Evolutionary conservation across 1,140 invertebrate genomes (phyloP), one percentile per base, ranked within the genome.

Genomic region (Heliconius melpomene): DNA sequence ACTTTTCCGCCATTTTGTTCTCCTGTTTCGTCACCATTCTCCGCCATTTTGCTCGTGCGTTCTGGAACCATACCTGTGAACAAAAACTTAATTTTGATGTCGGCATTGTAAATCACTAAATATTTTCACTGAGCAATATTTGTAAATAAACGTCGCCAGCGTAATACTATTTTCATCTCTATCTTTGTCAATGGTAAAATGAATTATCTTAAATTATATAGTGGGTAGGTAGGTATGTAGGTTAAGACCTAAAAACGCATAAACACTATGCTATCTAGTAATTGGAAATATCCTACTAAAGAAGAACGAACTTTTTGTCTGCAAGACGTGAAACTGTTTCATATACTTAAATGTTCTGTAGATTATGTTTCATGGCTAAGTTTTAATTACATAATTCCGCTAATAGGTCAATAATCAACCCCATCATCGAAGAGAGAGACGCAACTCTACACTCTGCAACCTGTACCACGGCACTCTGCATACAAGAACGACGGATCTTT

Each of bases 31-130:
- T 96, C 94, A 98, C 97, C 96, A 98, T 98, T 83, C 98, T 96
- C 86, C 99, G 96, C 97, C 98, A 99, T 96, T 99, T 99, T 85
- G 99, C 99, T 74, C 99, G 95, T 32, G 98, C 98, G 94, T 99
- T 99, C 96, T 99, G 99, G 95, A 99, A 99, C 99, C 99, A 99
- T 74, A 99, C 99, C 99, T 99, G 96, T 77, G 95, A 94, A 89
- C 92, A 94, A 95, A 92, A 94, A 87, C 66, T 83, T 60, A 87
- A 80, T 46, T 52, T 89, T 89, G 83, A 85, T 86, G 84, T 87
- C 83, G 82, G 83, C 82, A 80, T 73, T 81, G 80, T 36, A 83
- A 82, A 85, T 86, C 82, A 87, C 84, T 80, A 82, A 87, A 85
- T 29, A 29, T 29, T 66, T 66, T 81, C 75, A 75, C 71, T 71